Base-by-base conservation (phyloP, 2,888 invertebrate species). In the Caenorhabditis drosophilae region DNA sequence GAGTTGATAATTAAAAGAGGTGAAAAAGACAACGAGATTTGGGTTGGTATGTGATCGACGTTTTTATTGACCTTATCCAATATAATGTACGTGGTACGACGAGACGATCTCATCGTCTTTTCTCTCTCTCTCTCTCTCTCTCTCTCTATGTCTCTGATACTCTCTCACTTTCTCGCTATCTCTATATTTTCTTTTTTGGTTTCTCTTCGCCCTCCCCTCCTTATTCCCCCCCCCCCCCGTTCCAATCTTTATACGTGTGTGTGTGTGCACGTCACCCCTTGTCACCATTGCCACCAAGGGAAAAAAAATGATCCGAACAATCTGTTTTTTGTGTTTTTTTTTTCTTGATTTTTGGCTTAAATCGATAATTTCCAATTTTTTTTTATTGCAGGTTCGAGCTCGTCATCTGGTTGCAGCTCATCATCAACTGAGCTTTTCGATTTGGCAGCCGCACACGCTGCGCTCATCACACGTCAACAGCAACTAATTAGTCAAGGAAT, bases 371-470 rank as follows among this genome's bases (percentile, higher is more conserved):
- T 22, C n/a, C n/a, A 36, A 36, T 15, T 15, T 20, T 54, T 40
- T 20, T 25, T 20, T 16, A 15, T 61, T 55, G 4, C 61, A 61
- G 61, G 61, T 41, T 61, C 61, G 26, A 55, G 55, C 54, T 55
- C 50, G 44, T 61, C 61, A 45, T 61, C 61, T 25, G 61, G 61
- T 35, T 61, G 61, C 23, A 61, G 61, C 46, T 61, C 61, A 1
- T 55, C 61, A 16, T 55, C 59, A 16, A 53, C 51, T 31, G 61
- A 61, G 46, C 61, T 55, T 31, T 61, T 46, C 55, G 61, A 61
- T 50, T 49, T 54, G 22, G 60, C 60, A 6, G 44, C 42, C 18
- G 54, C 53, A 1, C 49, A 49, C 54, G 54, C 49, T 23, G 60
- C 60, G 11, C 49, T 54, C 9, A 22, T 61, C 9, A 38, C 50